Conservation (phyloP, 2,797 vertebrate species). For the Clarias platycephalus region DNA sequence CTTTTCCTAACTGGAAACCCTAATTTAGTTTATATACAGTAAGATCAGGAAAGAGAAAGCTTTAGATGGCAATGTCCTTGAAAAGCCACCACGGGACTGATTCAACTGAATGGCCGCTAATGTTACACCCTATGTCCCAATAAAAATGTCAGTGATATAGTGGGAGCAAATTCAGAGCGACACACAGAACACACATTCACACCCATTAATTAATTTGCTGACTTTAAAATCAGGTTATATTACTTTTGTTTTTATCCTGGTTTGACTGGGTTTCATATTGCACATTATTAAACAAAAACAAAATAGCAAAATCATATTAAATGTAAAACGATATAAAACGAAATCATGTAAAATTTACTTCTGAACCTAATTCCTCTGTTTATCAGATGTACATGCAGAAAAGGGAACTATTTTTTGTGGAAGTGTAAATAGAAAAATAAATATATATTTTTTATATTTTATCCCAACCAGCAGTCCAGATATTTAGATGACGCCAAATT, state of each 20-base stretch:
- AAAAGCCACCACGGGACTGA: not conserved
- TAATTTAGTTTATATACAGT: not conserved
- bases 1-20: not conserved
- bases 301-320: not conserved
- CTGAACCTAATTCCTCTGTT: not conserved
- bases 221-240: not conserved
- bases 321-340: not conserved
- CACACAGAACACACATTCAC: not conserved
- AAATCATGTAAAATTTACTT: not conserved
- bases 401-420: not conserved
- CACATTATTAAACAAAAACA: not conserved
- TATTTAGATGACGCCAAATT: not conserved
- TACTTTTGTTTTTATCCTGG: not conserved
- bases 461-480: not conserved
- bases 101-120: not conserved
- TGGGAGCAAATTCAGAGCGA: not conserved
- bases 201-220: not conserved
- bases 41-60: not conserved
- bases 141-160: not conserved
- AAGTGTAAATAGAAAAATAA: not conserved
- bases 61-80: not conserved
- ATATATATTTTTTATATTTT: not conserved
- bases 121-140: not conserved
- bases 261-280: not conserved
- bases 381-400: not conserved